Evolutionary conservation across 2,797 vertebrate species (phyloP).

Genomic region (Gymnocypris eckloni): DNA sequence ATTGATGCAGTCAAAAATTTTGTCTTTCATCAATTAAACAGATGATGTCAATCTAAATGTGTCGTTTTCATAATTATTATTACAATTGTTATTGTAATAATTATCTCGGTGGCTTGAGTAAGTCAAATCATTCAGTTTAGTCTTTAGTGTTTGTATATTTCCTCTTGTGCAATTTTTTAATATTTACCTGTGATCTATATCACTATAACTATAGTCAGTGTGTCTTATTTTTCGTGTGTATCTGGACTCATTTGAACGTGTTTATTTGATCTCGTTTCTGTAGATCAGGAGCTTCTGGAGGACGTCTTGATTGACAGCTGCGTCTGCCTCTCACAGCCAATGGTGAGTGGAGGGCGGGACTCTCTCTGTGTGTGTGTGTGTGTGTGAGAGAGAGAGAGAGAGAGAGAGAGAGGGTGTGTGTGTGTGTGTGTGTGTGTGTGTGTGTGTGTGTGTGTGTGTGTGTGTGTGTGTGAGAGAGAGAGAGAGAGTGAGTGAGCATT

Average conservation of each 20-base stretch:
- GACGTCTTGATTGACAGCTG: constrained; percentile 86
- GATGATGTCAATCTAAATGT: neutral
- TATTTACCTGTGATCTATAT: neutral
- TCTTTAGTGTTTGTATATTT: neutral
- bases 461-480: no score
- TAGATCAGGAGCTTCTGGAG: constrained; percentile 93
- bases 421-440: no score
- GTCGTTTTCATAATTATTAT: neutral
- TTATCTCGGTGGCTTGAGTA: neutral
- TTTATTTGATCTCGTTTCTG: neutral
- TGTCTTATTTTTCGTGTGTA: neutral
- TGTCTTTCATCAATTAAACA: neutral
- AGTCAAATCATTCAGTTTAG: neutral
- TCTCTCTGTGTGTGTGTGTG: neutral
- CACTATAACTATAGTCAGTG: neutral
- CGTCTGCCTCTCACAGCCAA: constrained; percentile 77
- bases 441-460: no score
- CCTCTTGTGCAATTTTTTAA: neutral
- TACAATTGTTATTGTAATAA: no score
- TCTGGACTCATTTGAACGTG: neutral
- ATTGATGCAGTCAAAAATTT: neutral
- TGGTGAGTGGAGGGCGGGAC: constrained; percentile 78
- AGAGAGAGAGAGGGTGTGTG: no score
- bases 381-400: no score
- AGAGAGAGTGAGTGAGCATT: neutral